Evolutionary conservation across 2,888 invertebrate genomes (phyloP), one percentile per base, ranked within the genome.

Genomic region (Ophion ellenae): DNA sequence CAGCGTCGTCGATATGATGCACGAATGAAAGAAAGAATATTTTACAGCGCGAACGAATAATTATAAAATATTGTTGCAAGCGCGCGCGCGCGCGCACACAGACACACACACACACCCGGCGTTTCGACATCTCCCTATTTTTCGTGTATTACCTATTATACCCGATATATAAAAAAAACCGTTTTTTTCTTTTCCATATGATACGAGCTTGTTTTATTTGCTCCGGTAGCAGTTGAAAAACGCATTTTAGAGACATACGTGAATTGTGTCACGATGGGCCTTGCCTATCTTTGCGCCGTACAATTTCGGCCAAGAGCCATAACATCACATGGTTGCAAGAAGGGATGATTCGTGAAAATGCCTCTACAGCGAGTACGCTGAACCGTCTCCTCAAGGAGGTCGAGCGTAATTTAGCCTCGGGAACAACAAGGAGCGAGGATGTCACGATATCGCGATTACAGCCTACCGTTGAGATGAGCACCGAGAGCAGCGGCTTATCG

Each of bases 1-100:
- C 88, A 96, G 96, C 89, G 95, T 96, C 89, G 95, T 96, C 89
- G 96, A 96, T 90, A 96, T 96, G 95, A 95, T 95, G 92, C 94
- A 94, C 53, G 95, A 95, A 92, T 95, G 92, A 91, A 84, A 82
- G 86, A 83, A 89, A 75, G 74, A 70, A 88, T 87, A 57, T 28
- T 40, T 75, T 74, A 53, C 28, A 28, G 53, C 32, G 67, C 70
- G 83, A 83, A 78, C 74, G 45, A 77, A 83, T 78, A 70, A 85
- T 59, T 70, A 71, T 77, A 70, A 40, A 45, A 78, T 77, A 75
- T 61, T 73, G 75, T 64, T 84, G 74, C 81, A 87, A 32, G 47
- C 11, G 1, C 47, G 2, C 10, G 14, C 47, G 11, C 47, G 24
- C 24, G 24, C 24, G 24, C 24, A 1, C 24, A 24, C 24, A 24